Evolutionary conservation across 2,888 invertebrate genomes (phyloP).

Genomic region (Lissonota sp.): DNA sequence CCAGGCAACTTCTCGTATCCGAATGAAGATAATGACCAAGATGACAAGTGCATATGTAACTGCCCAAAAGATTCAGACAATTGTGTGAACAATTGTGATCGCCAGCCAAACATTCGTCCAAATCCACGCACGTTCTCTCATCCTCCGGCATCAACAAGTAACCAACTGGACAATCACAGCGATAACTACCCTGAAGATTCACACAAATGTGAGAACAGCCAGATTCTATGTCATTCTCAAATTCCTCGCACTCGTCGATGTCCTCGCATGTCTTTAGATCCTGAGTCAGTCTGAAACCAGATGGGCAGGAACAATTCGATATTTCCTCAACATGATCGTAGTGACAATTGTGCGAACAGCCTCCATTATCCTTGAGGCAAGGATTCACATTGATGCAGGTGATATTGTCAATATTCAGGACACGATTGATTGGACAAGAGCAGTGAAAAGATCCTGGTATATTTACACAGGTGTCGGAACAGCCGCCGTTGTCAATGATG

Average conservation of each 20-base stretch:
- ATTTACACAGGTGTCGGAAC: slow-evolving; percentile 85
- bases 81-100: slow-evolving; percentile 78
- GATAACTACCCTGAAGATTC: slow-evolving; percentile 85
- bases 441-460: slow-evolving; percentile 84
- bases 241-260: slow-evolving; percentile 80
- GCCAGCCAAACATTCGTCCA: slow-evolving; percentile 81
- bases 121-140: slow-evolving; percentile 83
- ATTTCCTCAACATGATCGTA: slow-evolving; percentile 82
- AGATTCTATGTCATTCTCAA: slow-evolving; percentile 80
- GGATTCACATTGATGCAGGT: slow-evolving; percentile 76
- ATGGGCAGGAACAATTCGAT: slow-evolving; percentile 85
- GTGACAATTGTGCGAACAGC: slow-evolving; percentile 85
- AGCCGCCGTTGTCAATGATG: slow-evolving; percentile 84
- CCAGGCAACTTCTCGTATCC: slow-evolving; percentile 79
- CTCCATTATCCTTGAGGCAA: slow-evolving; percentile 77
- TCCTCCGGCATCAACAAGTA: slow-evolving; percentile 81
- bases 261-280: slow-evolving; percentile 80
- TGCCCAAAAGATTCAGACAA: slow-evolving; percentile 78
- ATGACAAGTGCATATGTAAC: slow-evolving; percentile 80
- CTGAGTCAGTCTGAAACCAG: slow-evolving; percentile 83
- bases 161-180: slow-evolving; percentile 85
- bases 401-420: slow-evolving; percentile 72
- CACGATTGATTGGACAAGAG: slow-evolving; percentile 82
- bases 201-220: slow-evolving; percentile 84
- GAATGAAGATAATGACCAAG: slow-evolving; percentile 77